These are phyloP conservation scores for Tauraco hartlaubi DNA, from an alignment of 2,797 vertebrate species.

Conservation along the genomic window DNA sequence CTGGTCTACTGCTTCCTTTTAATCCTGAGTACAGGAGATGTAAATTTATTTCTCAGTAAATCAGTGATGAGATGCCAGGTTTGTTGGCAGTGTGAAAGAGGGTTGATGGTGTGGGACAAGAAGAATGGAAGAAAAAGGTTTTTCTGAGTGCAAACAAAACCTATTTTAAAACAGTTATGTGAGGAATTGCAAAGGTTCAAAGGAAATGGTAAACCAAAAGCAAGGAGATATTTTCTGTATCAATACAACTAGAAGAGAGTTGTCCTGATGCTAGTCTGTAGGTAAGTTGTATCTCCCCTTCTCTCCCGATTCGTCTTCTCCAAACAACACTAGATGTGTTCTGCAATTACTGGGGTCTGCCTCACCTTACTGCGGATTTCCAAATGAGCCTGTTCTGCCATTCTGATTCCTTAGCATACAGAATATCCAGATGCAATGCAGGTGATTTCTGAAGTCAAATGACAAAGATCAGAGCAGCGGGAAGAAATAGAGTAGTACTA, in stretches of 20 bases:
- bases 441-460: not conserved
- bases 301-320: rapidly evolving
- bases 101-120: not conserved
- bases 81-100: not conserved
- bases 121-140: not conserved
- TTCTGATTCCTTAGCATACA: not conserved
- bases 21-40: not conserved
- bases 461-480: not conserved
- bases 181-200: not conserved
- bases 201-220: not conserved
- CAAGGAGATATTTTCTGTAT: not conserved
- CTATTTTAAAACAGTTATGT: not conserved
- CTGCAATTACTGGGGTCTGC: not conserved
- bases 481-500: not conserved
- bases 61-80: not conserved
- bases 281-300: not conserved
- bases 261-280: not conserved
- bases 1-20: not conserved
- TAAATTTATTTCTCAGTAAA: not conserved
- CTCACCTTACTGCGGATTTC: not conserved
- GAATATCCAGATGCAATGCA: not conserved
- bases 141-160: not conserved
- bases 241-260: not conserved
- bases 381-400: not conserved
- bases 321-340: not conserved